phyloP scores from a whole-genome alignment of 2,888 invertebrate genomes.

The Zonitis immaculata region DNA sequence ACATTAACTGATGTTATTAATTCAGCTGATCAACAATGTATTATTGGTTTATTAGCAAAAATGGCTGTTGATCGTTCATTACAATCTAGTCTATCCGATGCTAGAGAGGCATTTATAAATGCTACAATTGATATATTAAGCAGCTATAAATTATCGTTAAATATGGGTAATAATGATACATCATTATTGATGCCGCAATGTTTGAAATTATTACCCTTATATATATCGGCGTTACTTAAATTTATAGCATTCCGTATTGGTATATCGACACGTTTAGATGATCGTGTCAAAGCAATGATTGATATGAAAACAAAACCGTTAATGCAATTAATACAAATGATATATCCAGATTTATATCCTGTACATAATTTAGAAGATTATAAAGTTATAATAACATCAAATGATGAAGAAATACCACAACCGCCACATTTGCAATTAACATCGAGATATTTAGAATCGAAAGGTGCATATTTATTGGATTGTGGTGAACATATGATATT shows the following conservation, averaged over 20 bases:
- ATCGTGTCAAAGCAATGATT: slow-evolving; percentile 90
- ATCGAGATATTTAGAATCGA: slow-evolving; percentile 73
- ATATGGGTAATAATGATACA: slow-evolving; percentile 56
- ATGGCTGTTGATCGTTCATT: slow-evolving; percentile 96
- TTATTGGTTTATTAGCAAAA: slow-evolving; percentile 87
- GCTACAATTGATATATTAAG: slow-evolving; percentile 86
- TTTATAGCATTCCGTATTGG: slow-evolving; percentile 86
- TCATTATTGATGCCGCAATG: slow-evolving; percentile 73
- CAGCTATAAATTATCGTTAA: slow-evolving; percentile 64
- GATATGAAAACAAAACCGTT: slow-evolving; percentile 87
- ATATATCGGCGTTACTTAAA: slow-evolving; percentile 85
- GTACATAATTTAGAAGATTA: slow-evolving; percentile 63
- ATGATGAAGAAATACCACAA: slow-evolving; percentile 51
- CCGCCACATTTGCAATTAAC: slow-evolving; percentile 82
- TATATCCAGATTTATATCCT: slow-evolving; percentile 92
- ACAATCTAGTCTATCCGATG: slow-evolving; percentile 82
- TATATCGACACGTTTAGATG: slow-evolving; percentile 84
- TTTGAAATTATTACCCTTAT: slow-evolving; percentile 80
- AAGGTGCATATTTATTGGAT: slow-evolving; percentile 91
- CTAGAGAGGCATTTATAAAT: slow-evolving; percentile 94
- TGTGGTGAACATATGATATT: slow-evolving; percentile 76
- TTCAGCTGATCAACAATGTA: slow-evolving; percentile 90
- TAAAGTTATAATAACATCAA: slow-evolving; percentile 37
- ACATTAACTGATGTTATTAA: slow-evolving; percentile 82
- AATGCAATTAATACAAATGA: slow-evolving; percentile 68